A percentile compares a stretch with the other conserved stretches of the same genome.
Evolutionary conservation across 2,888 invertebrate genomes (phyloP).

Genomic region (Melanophora roralis): DNA sequence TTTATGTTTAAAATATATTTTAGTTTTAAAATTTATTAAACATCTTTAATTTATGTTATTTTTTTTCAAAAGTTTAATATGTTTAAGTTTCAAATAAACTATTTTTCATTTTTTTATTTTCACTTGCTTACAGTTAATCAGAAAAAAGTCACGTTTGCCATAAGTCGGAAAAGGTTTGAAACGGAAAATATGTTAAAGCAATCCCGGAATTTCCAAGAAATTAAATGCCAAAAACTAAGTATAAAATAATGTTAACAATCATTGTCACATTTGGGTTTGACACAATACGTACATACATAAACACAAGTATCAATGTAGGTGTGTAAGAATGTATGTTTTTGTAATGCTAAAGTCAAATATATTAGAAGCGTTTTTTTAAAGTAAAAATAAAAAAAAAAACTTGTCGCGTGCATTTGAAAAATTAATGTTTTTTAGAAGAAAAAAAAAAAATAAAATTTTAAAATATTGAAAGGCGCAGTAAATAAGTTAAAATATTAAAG

Average conservation of each 20-base stretch:
- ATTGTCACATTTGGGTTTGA: constrained; percentile 30
- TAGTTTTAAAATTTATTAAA: too few species aligned
- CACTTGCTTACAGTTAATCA: constrained; percentile 49
- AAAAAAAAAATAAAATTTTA: background rate
- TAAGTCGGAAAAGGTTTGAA: constrained; percentile 34
- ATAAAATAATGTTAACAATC: constrained; percentile 32
- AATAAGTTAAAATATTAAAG: background rate
- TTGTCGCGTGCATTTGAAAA: background rate
- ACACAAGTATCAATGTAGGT: too few species aligned
- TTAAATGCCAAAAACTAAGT: constrained; percentile 42
- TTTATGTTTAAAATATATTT: too few species aligned
- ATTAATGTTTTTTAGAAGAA: background rate
- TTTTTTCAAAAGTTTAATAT: too few species aligned
- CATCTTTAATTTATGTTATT: too few species aligned
- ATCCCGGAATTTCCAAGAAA: constrained; percentile 33
- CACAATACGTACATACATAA: background rate
- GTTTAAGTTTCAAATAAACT: too few species aligned
- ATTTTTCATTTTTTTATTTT: constrained; percentile 22
- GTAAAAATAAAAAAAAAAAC: background rate
- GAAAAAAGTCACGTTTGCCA: constrained; percentile 57
- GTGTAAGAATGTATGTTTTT: too few species aligned
- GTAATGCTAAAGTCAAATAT: too few species aligned
- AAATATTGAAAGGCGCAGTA: background rate
- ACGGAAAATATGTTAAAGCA: background rate
- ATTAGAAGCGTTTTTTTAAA: background rate